Evolutionary conservation across 2,888 invertebrate species (phyloP), one percentile per base, ranked within the genome.

Genomic region (Microctonus aethiopoides): DNA sequence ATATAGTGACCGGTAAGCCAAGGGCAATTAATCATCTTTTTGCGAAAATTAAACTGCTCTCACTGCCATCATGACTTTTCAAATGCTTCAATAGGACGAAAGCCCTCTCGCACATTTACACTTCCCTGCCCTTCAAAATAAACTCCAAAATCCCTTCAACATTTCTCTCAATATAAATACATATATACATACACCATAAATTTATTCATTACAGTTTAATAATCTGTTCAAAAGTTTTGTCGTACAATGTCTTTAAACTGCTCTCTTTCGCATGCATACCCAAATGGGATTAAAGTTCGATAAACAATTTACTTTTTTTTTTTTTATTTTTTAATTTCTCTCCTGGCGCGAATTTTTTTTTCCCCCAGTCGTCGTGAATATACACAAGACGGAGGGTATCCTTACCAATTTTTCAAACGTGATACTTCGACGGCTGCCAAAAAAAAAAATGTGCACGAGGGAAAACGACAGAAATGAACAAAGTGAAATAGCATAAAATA

Each of bases 1-100:
- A 68, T 60, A 68, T 41, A 69, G 63, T 73, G 72, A 74, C 72
- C 71, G 64, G 4, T 72, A 68, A 67, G 71, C 60, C 67, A 51
- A 71, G 60, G 67, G 66, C 69, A 74, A 75, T 76, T 76, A 76
- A 75, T 77, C 72, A 76, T 74, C 64, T 67, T 70, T 67, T 26
- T 68, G 65, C 62, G 71, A 64, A 71, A 71, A 73, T 72, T 71
- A 57, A 74, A 70, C 72, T 70, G 61, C 61, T 41, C 61, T 64
- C 68, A 63, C 62, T 61, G 60, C 68, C 64, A 52, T 68, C 46
- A 26, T 26, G 56, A 29, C n/a, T 56, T 26, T 36, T 22, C n/a
- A 59, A 59, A 41, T 46, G 29, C 24, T 26, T 32, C 29, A 29
- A 32, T 51, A 32, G 1, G 29, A 51, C 34, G n/a, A 63, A 46